Percentiles rank a stretch among this genome's conserved stretches.
Evolutionary conservation across 1,140 invertebrate species (phyloP).

Genomic region (Euura saliciscinereae): DNA sequence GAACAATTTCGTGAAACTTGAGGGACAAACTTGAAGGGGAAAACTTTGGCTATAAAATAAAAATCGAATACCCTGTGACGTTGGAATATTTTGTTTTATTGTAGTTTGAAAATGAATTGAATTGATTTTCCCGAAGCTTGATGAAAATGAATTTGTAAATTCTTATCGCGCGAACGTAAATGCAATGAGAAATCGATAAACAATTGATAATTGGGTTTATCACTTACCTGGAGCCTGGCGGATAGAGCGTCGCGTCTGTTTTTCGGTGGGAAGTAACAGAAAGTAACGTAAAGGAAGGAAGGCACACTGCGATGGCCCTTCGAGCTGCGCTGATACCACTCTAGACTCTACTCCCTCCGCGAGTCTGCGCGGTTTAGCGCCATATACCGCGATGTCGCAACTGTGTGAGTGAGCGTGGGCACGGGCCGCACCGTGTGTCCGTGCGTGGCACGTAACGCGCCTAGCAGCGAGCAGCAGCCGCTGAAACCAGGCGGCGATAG

Average conservation of each 20-base stretch:
- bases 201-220: background rate
- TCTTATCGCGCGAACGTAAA: too few species aligned
- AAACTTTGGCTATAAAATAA: too few species aligned
- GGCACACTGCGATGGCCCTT: background rate
- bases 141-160: too few species aligned
- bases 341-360: background rate
- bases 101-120: too few species aligned
- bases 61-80: too few species aligned
- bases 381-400: background rate
- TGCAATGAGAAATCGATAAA: background rate
- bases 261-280: background rate
- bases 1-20: too few species aligned
- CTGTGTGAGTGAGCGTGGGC: background rate
- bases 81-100: too few species aligned
- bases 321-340: background rate
- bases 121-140: too few species aligned
- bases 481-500: background rate
- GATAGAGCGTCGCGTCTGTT: background rate
- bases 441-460: background rate
- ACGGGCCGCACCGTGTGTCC: background rate
- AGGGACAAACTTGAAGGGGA: too few species aligned
- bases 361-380: slow-evolving; percentile 4
- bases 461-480: background rate
- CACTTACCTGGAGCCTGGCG: background rate
- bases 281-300: background rate